These are phyloP conservation scores for Pinna nobilis DNA, from an alignment of 1,140 invertebrate species.

Conservation along the genomic window DNA sequence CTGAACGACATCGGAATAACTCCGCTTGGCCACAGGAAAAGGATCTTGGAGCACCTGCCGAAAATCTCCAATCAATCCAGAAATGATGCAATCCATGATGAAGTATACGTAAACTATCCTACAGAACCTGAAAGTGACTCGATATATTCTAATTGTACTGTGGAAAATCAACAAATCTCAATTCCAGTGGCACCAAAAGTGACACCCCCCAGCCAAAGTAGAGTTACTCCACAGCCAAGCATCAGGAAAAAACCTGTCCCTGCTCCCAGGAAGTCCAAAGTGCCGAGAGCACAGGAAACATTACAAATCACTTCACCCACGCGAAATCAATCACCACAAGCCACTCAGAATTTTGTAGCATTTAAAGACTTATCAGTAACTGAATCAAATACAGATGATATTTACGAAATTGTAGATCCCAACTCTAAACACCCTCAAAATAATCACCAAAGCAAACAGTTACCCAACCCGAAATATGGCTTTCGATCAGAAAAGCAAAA, in stretches of 20 bases:
- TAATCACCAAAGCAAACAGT: not conserved
- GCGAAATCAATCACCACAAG: not conserved
- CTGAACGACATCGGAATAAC: conserved; percentile 36
- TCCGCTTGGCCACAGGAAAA: conserved; percentile 12
- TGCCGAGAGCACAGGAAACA: not conserved
- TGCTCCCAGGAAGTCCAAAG: not conserved
- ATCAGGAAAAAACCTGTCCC: conserved; percentile 14
- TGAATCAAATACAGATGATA: conserved; percentile 21
- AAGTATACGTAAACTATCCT: conserved; percentile 16
- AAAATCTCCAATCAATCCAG: not conserved
- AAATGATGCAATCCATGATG: too few relatives aligned
- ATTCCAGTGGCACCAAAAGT: not conserved
- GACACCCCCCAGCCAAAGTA: not conserved
- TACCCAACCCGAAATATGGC: not conserved
- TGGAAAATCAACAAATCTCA: not conserved
- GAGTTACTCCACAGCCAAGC: not conserved
- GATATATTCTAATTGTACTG: conserved; percentile 1
- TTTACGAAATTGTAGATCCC: too few relatives aligned
- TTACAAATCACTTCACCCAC: not conserved
- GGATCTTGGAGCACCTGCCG: conserved; percentile 29
- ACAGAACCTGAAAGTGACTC: not conserved
- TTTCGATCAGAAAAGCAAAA: not conserved
- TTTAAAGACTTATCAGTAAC: not conserved
- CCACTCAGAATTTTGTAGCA: not conserved
- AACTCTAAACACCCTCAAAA: too few relatives aligned